Percentiles rank a stretch among this genome's conserved stretches.
These are phyloP conservation scores for Cryptoblepharus egeriae DNA, from an alignment of 2,797 vertebrate genomes.

Conservation along the genomic window DNA sequence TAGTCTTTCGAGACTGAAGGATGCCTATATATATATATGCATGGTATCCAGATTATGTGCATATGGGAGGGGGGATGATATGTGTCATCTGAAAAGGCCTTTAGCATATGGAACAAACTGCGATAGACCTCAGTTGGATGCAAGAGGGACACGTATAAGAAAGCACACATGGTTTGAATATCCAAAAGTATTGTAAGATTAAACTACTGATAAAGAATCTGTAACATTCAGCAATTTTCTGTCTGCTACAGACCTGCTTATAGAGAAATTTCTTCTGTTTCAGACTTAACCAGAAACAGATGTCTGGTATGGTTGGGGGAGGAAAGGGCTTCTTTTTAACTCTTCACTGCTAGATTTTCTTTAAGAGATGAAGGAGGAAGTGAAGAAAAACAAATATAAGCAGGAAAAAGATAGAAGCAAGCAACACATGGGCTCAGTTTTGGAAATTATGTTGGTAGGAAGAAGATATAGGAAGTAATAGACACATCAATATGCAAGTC, in stretches of 20 bases:
- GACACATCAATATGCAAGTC: neutral
- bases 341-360: slow-evolving; percentile 33
- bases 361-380: slow-evolving; percentile 28
- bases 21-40: no score
- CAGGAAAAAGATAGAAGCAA: neutral
- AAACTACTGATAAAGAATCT: slow-evolving; percentile 53
- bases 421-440: neutral
- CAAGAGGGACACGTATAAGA: slow-evolving; percentile 64
- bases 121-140: slow-evolving; percentile 50
- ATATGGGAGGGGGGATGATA: neutral
- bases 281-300: slow-evolving; percentile 29
- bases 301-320: neutral
- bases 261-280: slow-evolving; percentile 48
- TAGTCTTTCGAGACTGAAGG: no score
- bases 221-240: slow-evolving; percentile 37
- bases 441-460: neutral
- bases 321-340: slow-evolving; percentile 1
- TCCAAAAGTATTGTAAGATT: slow-evolving; percentile 52
- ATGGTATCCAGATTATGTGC: neutral
- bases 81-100: slow-evolving; percentile 28
- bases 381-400: neutral
- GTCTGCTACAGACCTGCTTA: slow-evolving; percentile 29
- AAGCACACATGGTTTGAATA: slow-evolving; percentile 63
- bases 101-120: slow-evolving; percentile 11
- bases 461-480: neutral